Percentiles rank a stretch among this genome's conserved stretches.
Evolutionary conservation across 1,140 invertebrate genomes (phyloP).

Genomic region (Diplogasteroides magnus): DNA sequence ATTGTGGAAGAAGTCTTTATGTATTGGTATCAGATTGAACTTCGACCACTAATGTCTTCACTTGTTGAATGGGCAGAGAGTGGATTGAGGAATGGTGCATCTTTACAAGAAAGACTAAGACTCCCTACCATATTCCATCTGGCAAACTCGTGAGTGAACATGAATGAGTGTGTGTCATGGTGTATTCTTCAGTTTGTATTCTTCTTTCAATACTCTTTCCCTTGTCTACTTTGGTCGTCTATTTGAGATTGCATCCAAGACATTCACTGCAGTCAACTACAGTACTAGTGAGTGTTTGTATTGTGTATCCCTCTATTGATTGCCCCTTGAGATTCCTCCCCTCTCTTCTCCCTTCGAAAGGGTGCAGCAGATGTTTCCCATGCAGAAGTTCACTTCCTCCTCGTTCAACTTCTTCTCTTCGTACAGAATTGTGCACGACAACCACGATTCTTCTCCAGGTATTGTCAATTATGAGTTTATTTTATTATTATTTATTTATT

Average conservation of each 20-base stretch:
- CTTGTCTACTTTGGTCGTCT: slow-evolving; percentile 29
- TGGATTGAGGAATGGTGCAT: slow-evolving; percentile 8
- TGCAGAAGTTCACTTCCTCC: slow-evolving; percentile 23
- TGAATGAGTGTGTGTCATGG: too few species aligned
- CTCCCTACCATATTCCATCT: slow-evolving; percentile 28
- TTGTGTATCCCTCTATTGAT: slow-evolving; percentile 1
- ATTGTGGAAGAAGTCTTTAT: background rate
- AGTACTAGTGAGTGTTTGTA: slow-evolving; percentile 10
- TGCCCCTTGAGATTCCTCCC: slow-evolving; percentile 4
- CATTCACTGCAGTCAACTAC: slow-evolving; percentile 17
- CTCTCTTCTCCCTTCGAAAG: slow-evolving; percentile 16
- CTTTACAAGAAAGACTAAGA: slow-evolving; percentile 9
- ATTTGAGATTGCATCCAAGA: slow-evolving; percentile 24
- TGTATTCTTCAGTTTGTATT: slow-evolving; percentile 26
- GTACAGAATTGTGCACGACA: slow-evolving; percentile 26
- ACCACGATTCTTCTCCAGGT: slow-evolving; percentile 26
- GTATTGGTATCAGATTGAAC: background rate
- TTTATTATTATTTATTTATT: slow-evolving; percentile 1
- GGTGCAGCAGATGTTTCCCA: slow-evolving; percentile 12
- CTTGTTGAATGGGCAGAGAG: slow-evolving; percentile 26
- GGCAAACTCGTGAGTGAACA: slow-evolving; percentile 26
- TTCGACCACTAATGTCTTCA: slow-evolving; percentile 18
- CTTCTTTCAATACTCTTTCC: slow-evolving; percentile 20
- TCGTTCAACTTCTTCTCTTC: slow-evolving; percentile 22
- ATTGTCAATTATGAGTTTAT: background rate